Conservation (phyloP, 2,888 invertebrate species). For the Euplagia quadripunctaria region DNA sequence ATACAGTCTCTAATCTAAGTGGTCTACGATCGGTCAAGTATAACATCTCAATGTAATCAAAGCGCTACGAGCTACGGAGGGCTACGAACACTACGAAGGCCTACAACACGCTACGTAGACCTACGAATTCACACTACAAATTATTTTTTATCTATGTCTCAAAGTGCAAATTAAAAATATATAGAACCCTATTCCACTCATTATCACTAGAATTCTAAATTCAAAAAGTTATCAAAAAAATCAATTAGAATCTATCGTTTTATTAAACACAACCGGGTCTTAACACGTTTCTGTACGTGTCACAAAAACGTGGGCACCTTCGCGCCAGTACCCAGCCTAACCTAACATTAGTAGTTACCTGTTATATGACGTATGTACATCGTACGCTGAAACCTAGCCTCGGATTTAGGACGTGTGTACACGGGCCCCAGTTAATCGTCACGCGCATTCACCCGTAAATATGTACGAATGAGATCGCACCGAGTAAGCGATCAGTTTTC, state of each 20-base stretch:
- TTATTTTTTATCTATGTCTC: background rate
- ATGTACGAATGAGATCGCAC: constrained; percentile 41
- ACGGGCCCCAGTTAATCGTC: constrained; percentile 38
- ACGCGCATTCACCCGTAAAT: constrained; percentile 51
- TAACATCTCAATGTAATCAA: background rate
- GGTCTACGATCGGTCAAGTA: constrained; percentile 1
- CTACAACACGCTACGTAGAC: constrained; percentile 43
- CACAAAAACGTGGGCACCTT: constrained; percentile 28
- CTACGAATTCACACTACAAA: constrained; percentile 26
- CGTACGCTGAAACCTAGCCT: constrained; percentile 28
- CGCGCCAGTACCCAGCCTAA: constrained; percentile 47
- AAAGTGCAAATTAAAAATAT: background rate
- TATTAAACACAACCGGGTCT: constrained; percentile 11
- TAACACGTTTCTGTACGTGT: constrained; percentile 16
- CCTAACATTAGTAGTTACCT: constrained; percentile 40
- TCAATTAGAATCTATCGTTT: constrained; percentile 46
- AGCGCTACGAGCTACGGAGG: constrained; percentile 34
- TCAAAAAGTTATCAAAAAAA: constrained; percentile 47
- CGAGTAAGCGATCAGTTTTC: constrained; percentile 36
- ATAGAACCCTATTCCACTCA: constrained; percentile 19
- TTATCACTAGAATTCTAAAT: constrained; percentile 48
- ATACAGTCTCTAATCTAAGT: too few relatives aligned
- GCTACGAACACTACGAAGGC: constrained; percentile 24
- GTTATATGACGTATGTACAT: constrained; percentile 24
- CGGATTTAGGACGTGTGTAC: constrained; percentile 40